Conservation (phyloP, 2,113 vertebrate genomes). For the Gymnobelideus leadbeateri region DNA sequence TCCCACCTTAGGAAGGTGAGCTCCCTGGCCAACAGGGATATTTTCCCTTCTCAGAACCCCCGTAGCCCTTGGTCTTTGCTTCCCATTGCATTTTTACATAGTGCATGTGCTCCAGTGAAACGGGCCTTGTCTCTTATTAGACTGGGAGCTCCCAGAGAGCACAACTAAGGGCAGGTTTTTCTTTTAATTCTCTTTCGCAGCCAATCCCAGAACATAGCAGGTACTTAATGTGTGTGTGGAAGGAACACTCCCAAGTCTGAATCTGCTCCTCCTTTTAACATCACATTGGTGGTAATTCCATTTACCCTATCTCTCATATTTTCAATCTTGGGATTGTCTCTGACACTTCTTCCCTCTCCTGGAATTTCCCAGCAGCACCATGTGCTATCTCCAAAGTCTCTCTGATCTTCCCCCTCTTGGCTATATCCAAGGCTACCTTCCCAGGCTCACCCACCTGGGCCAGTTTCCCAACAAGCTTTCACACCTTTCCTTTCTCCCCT, state of each 20-base stretch:
- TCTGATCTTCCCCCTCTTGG: background rate
- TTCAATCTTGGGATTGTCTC: background rate
- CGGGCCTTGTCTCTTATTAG: background rate
- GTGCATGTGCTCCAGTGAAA: background rate
- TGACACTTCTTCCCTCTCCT: background rate
- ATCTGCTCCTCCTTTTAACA: background rate
- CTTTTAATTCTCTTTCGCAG: too few relatives aligned
- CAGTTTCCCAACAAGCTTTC: background rate
- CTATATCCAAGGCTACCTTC: background rate
- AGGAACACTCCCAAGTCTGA: background rate
- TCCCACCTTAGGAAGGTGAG: background rate
- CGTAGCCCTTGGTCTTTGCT: background rate
- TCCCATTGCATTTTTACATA: background rate
- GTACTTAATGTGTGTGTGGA: too few relatives aligned
- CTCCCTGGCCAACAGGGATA: slow-evolving; percentile 8
- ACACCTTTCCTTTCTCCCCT: background rate
- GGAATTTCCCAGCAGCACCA: background rate
- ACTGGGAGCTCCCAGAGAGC: background rate
- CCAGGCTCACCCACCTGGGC: background rate
- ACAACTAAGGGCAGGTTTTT: too few relatives aligned
- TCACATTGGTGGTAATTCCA: background rate
- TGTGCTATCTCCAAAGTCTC: background rate
- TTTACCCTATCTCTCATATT: background rate
- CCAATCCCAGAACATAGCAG: too few relatives aligned
- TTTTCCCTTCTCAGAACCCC: slow-evolving; percentile 9